Evolutionary conservation across 2,888 invertebrate genomes (phyloP).

Genomic region (Lamproptera curius): DNA sequence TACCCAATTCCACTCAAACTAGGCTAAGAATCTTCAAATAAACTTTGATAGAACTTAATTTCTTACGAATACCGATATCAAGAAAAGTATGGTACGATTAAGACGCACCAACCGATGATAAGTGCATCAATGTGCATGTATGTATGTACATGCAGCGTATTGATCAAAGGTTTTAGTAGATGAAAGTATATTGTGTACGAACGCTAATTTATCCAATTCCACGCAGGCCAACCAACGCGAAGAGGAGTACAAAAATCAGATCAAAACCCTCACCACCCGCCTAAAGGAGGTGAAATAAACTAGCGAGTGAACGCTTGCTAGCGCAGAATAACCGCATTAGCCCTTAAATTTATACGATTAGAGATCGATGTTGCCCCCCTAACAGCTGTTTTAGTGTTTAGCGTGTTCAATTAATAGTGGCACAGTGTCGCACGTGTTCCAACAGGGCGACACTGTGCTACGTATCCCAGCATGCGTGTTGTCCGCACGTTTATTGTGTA

Average conservation of each 20-base stretch:
- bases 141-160: slow-evolving; percentile 4
- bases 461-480: slow-evolving; percentile 55
- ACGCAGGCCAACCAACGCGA: slow-evolving; percentile 98
- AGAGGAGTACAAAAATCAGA: slow-evolving; percentile 99
- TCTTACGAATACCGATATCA: too few species aligned
- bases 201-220: slow-evolving; percentile 53
- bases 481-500: slow-evolving; percentile 60
- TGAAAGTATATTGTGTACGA: too few species aligned
- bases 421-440: slow-evolving; percentile 35
- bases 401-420: slow-evolving; percentile 30
- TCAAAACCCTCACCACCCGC: slow-evolving; percentile 98
- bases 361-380: slow-evolving; percentile 45
- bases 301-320: slow-evolving; percentile 63
- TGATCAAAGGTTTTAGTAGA: too few species aligned
- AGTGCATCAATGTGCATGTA: slow-evolving; percentile 3
- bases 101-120: slow-evolving; percentile 66
- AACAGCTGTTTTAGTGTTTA: slow-evolving; percentile 27
- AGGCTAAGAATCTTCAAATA: slow-evolving; percentile 7
- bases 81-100: slow-evolving; percentile 17
- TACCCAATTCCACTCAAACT: not conserved
- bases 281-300: slow-evolving; percentile 95
- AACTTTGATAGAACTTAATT: too few species aligned
- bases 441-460: slow-evolving; percentile 33
- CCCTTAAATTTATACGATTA: too few species aligned
- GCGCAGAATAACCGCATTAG: slow-evolving; percentile 58